phyloP scores from a whole-genome alignment of 2,113 vertebrate genomes.

The Oncorhynchus clarkii region DNA sequence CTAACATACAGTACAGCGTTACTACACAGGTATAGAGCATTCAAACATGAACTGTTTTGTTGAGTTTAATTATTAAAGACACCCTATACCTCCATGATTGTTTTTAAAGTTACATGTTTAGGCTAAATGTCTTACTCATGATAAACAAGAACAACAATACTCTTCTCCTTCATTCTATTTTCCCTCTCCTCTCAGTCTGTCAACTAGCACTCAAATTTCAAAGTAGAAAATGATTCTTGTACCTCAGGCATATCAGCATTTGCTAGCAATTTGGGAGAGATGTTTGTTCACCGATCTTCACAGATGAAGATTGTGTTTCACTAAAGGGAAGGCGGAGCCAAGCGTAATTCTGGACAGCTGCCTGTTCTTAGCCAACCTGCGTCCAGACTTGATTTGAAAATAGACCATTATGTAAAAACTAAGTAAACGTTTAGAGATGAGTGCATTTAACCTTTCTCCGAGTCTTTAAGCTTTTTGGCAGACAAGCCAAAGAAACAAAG shows the following conservation, averaged over 20 bases:
- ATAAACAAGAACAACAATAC: not conserved
- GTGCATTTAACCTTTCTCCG: slow-evolving; percentile 6
- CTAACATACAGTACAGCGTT: no score
- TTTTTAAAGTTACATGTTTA: not conserved
- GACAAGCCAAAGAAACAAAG: not conserved
- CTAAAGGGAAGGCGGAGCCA: not conserved
- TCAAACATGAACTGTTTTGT: no score
- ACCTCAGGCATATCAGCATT: slow-evolving; percentile 37
- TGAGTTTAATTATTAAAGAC: not conserved
- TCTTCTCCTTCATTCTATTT: not conserved
- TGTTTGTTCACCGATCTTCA: slow-evolving; percentile 25
- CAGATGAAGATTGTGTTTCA: slow-evolving; percentile 5
- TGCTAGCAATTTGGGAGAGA: slow-evolving; percentile 37
- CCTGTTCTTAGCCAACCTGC: not conserved
- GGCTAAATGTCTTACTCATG: not conserved
- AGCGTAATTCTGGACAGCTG: not conserved
- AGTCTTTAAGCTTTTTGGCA: slow-evolving; percentile 15
- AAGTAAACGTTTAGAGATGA: slow-evolving; percentile 16
- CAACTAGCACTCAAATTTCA: slow-evolving; percentile 1
- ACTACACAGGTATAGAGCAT: no score
- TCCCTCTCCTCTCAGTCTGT: not conserved
- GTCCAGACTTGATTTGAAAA: slow-evolving; percentile 25
- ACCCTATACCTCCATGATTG: not conserved
- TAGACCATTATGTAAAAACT: slow-evolving; percentile 1
- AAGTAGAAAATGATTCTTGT: slow-evolving; percentile 29